Conservation (phyloP, 2,888 invertebrate species). For the Thelaira solivaga region DNA sequence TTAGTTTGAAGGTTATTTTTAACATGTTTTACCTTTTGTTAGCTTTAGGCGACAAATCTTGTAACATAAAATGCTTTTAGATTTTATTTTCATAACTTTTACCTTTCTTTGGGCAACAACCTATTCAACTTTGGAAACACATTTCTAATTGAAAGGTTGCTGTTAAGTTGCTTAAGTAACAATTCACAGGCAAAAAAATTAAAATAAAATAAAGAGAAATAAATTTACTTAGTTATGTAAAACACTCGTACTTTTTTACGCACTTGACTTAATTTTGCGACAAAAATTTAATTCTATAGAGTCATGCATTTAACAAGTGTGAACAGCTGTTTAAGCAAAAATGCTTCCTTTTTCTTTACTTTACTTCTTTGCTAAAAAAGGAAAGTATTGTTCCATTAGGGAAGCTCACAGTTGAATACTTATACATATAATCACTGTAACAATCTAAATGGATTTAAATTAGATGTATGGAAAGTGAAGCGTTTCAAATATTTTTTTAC, state of each 20-base stretch:
- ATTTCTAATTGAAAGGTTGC: neutral
- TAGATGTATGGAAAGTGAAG: no score
- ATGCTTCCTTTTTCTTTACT: no score
- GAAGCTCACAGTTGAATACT: no score
- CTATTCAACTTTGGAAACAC: conserved; percentile 27
- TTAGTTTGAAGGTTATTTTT: conserved; percentile 21
- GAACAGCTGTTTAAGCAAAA: conserved; percentile 1
- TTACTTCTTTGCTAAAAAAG: no score
- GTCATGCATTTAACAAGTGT: neutral
- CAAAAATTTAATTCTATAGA: no score
- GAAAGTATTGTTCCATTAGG: no score
- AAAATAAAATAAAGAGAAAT: neutral
- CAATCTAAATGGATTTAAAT: no score
- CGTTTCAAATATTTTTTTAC: no score
- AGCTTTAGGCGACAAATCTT: neutral
- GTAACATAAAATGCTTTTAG: conserved; percentile 8
- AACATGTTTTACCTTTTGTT: neutral
- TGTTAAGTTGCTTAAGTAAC: neutral
- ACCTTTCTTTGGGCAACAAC: conserved; percentile 28
- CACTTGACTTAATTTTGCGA: no score
- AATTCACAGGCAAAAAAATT: neutral
- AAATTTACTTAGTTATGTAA: no score
- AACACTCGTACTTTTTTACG: no score
- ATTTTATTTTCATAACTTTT: neutral
- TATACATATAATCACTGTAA: no score